Percentiles rank a stretch among this genome's conserved stretches.
These are phyloP conservation scores for Crotalus helleri DNA, from an alignment of 2,113 vertebrate genomes.

Conservation along the genomic window DNA sequence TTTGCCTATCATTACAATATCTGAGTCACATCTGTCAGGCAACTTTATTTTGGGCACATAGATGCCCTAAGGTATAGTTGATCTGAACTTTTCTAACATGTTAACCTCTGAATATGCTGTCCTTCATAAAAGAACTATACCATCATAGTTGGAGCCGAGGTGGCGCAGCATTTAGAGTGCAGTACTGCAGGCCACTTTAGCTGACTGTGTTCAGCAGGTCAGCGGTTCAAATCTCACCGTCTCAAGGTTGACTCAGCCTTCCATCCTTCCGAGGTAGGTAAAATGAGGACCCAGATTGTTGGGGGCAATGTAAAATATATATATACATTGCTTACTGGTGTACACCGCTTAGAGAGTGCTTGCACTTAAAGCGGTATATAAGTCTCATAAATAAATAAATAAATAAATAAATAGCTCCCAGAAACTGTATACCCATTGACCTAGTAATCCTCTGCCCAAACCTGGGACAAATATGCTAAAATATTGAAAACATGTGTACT, in stretches of 20 bases:
- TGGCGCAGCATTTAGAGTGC: too few species aligned
- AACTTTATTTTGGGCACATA: not conserved
- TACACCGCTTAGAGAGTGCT: too few species aligned
- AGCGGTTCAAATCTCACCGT: too few species aligned
- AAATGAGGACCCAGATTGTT: too few species aligned
- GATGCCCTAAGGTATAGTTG: not conserved
- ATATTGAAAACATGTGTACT: not conserved
- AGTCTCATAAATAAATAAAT: too few species aligned
- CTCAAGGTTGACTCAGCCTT: too few species aligned
- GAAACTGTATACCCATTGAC: not conserved
- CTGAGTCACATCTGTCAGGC: not conserved
- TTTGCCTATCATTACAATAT: constrained; percentile 5
- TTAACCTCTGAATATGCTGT: not conserved
- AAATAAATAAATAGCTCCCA: not conserved
- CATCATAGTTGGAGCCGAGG: not conserved
- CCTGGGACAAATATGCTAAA: not conserved
- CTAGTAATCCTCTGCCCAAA: not conserved
- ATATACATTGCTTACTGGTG: too few species aligned
- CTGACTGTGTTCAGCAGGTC: too few species aligned
- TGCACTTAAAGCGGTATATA: too few species aligned
- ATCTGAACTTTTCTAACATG: not conserved
- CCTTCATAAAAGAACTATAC: not conserved
- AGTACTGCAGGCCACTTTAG: too few species aligned
- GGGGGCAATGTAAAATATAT: too few species aligned
- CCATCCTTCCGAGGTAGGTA: too few species aligned